Evolutionary conservation across 2,113 vertebrate genomes (phyloP).

Genomic region (Cephalopterus ornatus): DNA sequence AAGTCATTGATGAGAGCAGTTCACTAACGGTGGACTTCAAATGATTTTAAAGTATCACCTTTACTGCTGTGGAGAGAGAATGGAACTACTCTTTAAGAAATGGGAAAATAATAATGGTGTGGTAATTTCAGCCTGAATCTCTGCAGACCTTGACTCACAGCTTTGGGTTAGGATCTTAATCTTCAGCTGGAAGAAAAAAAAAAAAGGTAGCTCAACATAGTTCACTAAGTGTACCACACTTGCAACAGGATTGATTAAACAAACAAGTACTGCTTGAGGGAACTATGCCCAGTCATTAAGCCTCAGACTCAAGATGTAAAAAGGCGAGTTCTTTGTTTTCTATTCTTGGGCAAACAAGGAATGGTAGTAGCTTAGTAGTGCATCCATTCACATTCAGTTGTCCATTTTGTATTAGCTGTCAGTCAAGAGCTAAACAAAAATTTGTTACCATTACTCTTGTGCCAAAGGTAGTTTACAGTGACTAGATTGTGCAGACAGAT

Average conservation of each 20-base stretch:
- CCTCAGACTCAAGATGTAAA: neutral
- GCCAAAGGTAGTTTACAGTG: neutral
- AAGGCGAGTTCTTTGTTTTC: neutral
- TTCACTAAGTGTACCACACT: neutral
- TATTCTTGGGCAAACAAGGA: neutral
- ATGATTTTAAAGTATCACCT: neutral
- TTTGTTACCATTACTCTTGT: neutral
- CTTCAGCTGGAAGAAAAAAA: neutral
- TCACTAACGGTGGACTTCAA: neutral
- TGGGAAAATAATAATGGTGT: accelerated
- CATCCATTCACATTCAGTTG: neutral
- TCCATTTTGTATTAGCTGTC: neutral
- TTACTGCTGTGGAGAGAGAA: neutral
- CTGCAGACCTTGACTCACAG: neutral
- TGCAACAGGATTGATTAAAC: neutral
- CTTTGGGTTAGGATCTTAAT: neutral
- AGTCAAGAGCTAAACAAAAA: neutral
- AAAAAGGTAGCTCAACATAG: neutral
- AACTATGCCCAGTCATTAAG: neutral
- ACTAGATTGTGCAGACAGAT: neutral
- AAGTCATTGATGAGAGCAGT: neutral
- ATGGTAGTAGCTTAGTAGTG: neutral
- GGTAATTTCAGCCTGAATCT: neutral
- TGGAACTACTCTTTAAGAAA: neutral
- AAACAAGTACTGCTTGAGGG: neutral